These are phyloP conservation scores for Periphyllus acericola DNA, from an alignment of 2,888 invertebrate species.

Conservation along the genomic window DNA sequence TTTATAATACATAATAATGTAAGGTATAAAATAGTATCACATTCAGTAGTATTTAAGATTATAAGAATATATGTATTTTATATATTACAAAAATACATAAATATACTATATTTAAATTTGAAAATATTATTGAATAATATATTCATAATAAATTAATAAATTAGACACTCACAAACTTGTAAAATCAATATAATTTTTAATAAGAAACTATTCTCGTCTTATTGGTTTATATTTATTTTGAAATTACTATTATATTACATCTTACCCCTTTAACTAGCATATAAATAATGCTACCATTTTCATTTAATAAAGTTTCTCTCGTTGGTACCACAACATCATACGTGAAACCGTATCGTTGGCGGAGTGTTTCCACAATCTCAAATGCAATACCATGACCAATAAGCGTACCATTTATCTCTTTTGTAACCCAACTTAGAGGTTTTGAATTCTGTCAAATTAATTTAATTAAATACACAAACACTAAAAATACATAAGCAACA, in stretches of 20 bases:
- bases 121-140: too few species aligned
- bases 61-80: neutral
- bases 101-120: too few species aligned
- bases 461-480: neutral
- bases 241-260: neutral
- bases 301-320: constrained; percentile 73
- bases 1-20: too few species aligned
- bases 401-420: constrained; percentile 68
- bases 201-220: too few species aligned
- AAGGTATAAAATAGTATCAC: neutral
- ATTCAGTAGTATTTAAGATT: neutral
- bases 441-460: constrained; percentile 64
- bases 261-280: constrained; percentile 73
- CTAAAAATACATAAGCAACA: neutral
- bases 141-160: too few species aligned
- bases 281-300: constrained; percentile 73
- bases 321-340: constrained; percentile 76
- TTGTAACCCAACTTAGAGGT: constrained; percentile 67
- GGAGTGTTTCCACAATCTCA: constrained; percentile 75
- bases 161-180: neutral
- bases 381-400: constrained; percentile 80
- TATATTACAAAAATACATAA: too few species aligned
- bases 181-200: constrained; percentile 1
- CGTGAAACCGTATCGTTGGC: constrained; percentile 77
- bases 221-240: too few species aligned